Percentiles rank a stretch among this genome's conserved stretches.
Conservation (phyloP, 2,888 invertebrate genomes). For the Sminthurinus aureus region DNA sequence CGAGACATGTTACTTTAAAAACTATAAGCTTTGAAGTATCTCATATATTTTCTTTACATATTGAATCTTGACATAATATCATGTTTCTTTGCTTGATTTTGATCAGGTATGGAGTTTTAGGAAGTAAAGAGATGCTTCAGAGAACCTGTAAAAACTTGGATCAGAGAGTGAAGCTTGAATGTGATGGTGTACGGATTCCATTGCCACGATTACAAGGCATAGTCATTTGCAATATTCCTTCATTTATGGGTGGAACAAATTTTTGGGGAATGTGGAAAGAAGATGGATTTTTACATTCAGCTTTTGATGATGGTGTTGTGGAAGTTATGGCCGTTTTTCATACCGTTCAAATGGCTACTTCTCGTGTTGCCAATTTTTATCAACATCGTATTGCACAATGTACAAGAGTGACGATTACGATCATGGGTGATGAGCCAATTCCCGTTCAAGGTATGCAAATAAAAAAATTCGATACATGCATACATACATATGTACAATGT, state of each 20-base stretch:
- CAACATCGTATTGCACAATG: slow-evolving; percentile 98
- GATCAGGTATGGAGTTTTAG: slow-evolving; percentile 67
- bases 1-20: no score
- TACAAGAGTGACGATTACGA: slow-evolving; percentile 93
- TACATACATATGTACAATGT: no score
- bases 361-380: slow-evolving; percentile 91
- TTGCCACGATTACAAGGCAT: slow-evolving; percentile 95
- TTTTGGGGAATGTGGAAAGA: slow-evolving; percentile 97
- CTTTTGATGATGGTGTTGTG: slow-evolving; percentile 93
- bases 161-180: slow-evolving; percentile 92
- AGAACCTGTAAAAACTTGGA: slow-evolving; percentile 96
- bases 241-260: slow-evolving; percentile 98
- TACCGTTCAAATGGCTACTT: slow-evolving; percentile 97
- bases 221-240: slow-evolving; percentile 94
- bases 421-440: slow-evolving; percentile 72
- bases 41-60: no score
- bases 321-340: slow-evolving; percentile 99
- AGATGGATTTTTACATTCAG: slow-evolving; percentile 77
- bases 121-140: slow-evolving; percentile 70
- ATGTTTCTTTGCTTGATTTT: background rate
- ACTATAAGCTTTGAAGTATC: no score
- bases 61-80: no score
- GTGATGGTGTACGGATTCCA: slow-evolving; percentile 95
- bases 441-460: slow-evolving; percentile 59
- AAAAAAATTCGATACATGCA: no score